Base-by-base conservation (phyloP, 1,140 invertebrate species). In the Drosophila lini region DNA sequence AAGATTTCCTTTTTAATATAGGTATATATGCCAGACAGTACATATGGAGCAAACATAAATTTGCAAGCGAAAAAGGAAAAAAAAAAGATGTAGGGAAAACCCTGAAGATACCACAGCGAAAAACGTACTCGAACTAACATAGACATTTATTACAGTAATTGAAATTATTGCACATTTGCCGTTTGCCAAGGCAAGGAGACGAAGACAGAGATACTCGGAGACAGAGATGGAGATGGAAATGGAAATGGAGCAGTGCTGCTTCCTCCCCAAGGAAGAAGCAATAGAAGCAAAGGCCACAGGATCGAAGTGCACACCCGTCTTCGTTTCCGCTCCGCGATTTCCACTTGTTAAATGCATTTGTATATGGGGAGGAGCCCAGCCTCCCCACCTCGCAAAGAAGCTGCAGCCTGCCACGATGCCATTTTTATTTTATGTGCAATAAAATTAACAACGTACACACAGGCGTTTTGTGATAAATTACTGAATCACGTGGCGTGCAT, bases 101-200 rank as follows among this genome's bases (percentile, higher is more conserved):
- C 38, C 31, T n/a, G 36, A 25, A 50, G 41, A 58, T 50, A 56
- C 45, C 57, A 52, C 47, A 52, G 40, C 36, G 40, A 64, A 36
- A 67, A 61, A 76, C 48, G 41, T 44, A 64, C 44, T 63, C 42
- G 53, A 80, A 78, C 76, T 71, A 79, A 91, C 74, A 82, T 79
- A 90, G 90, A 90, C 85, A 91, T 91, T 91, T 91, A 91, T 91
- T 86, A 91, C 73, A 84, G 89, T 90, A 91, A 91, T 91, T 91
- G 90, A 91, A 91, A 91, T 91, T 91, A 91, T 90, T 86, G 85
- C 85, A 91, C 77, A 86, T 91, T 88, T 88, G 80, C 74, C 88
- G 86, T 71, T 82, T 83, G 81, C 78, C 84, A 85, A 76, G 78
- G 57, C 71, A 52, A 25, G 67, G 32, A 19, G 19, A 19, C 19